Evolutionary conservation across 2,797 vertebrate species (phyloP).

Genomic region (Varecia variegata): DNA sequence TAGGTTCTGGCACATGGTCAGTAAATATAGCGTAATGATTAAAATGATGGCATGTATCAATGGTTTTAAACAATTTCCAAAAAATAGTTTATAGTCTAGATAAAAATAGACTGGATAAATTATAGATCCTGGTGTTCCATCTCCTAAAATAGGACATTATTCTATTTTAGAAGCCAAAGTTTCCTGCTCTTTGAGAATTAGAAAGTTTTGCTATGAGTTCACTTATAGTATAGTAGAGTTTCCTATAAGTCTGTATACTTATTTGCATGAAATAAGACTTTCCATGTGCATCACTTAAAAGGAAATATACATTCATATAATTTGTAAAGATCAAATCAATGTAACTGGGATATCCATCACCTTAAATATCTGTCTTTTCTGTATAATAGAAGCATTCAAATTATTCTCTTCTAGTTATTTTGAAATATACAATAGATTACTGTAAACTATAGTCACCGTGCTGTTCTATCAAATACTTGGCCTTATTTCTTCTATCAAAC

Average conservation of each 20-base stretch:
- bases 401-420: background rate
- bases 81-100: slow-evolving; percentile 9
- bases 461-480: background rate
- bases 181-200: background rate
- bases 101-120: slow-evolving; percentile 32
- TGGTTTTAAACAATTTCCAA: slow-evolving; percentile 45
- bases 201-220: background rate
- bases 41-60: background rate
- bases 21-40: slow-evolving; percentile 56
- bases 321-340: background rate
- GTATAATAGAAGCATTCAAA: background rate
- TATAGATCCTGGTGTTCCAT: background rate
- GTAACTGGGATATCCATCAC: background rate
- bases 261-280: background rate
- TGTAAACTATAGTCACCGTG: background rate
- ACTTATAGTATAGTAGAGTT: background rate
- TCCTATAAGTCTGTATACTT: background rate
- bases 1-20: background rate
- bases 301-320: background rate
- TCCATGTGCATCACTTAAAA: background rate
- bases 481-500: background rate
- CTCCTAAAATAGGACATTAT: background rate
- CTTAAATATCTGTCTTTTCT: background rate
- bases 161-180: background rate
- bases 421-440: background rate